Conservation (phyloP, 2,797 vertebrate genomes). For the Cryptoblepharus egeriae region DNA sequence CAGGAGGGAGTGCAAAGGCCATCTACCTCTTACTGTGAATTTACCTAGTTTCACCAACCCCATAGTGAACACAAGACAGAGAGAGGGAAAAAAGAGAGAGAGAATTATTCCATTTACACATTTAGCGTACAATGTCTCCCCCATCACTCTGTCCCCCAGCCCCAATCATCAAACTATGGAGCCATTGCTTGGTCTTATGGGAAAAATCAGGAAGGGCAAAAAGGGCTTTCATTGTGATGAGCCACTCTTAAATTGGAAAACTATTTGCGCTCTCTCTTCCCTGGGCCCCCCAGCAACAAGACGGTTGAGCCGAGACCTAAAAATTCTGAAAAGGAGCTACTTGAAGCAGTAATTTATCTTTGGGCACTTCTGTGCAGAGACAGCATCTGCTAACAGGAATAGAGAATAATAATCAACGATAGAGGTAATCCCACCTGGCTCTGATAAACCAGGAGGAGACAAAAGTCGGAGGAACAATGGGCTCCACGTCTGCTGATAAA, state of each 20-base stretch:
- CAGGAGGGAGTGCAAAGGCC: too few species aligned
- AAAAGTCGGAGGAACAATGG: conserved; percentile 14
- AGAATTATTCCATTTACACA: too few species aligned
- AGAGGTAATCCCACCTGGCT: conserved; percentile 19
- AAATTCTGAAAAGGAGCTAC: background rate
- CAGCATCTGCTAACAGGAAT: background rate
- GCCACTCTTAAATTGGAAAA: background rate
- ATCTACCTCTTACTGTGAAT: too few species aligned
- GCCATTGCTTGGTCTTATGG: fast-evolving
- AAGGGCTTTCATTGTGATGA: background rate
- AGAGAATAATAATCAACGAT: conserved; percentile 37
- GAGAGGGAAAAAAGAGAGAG: too few species aligned
- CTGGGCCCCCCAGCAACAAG: background rate
- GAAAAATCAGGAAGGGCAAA: background rate
- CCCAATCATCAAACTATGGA: background rate
- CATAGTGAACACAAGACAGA: too few species aligned
- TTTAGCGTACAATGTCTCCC: too few species aligned
- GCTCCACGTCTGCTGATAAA: conserved; percentile 47
- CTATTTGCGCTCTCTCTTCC: fast-evolving
- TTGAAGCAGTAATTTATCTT: conserved; percentile 40
- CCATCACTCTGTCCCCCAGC: fast-evolving
- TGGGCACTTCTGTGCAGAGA: background rate
- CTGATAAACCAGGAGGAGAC: background rate
- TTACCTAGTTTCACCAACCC: too few species aligned
- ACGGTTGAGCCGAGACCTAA: background rate